These are phyloP conservation scores for Formicarius rufipectus DNA, from an alignment of 2,113 vertebrate genomes.

Conservation along the genomic window DNA sequence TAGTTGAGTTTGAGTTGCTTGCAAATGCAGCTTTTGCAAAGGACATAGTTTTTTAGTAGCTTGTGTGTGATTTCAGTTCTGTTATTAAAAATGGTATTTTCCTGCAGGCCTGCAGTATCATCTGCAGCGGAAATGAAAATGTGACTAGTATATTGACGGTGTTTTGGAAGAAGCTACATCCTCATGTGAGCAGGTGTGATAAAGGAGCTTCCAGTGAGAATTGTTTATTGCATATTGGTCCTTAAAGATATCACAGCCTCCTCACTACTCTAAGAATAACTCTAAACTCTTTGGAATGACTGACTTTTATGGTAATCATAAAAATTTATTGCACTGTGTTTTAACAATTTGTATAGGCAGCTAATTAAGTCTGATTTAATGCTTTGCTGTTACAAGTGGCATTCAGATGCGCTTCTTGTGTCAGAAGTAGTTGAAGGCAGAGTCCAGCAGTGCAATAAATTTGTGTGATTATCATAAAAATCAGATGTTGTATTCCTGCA, in stretches of 20 bases:
- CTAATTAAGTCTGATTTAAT: background rate
- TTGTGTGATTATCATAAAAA: background rate
- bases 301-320: background rate
- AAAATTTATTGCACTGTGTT: background rate
- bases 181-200: background rate
- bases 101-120: background rate
- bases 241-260: background rate
- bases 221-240: background rate
- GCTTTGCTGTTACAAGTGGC: background rate
- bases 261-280: background rate
- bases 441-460: background rate
- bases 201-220: background rate
- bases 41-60: background rate
- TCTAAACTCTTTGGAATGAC: background rate
- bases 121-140: background rate
- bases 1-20: background rate
- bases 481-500: background rate
- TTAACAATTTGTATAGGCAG: background rate
- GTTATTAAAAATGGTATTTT: background rate
- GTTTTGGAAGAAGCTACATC: background rate
- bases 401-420: background rate
- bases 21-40: background rate
- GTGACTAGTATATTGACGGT: background rate
- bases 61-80: background rate
- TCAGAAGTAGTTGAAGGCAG: background rate